phyloP scores from a whole-genome alignment of 1,140 invertebrate species.

The Dreissena polymorpha region DNA sequence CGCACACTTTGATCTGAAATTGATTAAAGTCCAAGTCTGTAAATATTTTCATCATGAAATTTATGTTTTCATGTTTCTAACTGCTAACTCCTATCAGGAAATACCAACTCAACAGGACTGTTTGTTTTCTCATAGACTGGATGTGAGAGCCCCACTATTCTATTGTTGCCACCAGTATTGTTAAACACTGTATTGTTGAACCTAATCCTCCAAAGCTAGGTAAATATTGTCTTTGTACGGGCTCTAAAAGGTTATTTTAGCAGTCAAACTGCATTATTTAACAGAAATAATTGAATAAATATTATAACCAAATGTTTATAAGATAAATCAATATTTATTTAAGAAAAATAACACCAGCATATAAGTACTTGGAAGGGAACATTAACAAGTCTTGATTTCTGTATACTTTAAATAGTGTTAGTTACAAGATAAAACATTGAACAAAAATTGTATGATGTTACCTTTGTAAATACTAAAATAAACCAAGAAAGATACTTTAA shows the following conservation, averaged over 20 bases:
- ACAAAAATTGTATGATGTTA: not conserved
- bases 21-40: not conserved
- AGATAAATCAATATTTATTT: constrained; percentile 48
- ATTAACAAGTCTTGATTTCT: not conserved
- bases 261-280: constrained; percentile 45
- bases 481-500: not conserved
- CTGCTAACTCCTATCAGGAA: constrained; percentile 9
- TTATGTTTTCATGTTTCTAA: constrained; percentile 1
- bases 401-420: not conserved
- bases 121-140: constrained; percentile 25
- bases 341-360: not conserved
- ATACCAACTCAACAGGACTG: constrained; percentile 19
- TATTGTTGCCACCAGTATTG: constrained; percentile 1
- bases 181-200: constrained; percentile 28
- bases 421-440: not conserved
- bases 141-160: constrained; percentile 21
- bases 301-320: constrained; percentile 31
- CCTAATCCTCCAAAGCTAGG: constrained; percentile 46
- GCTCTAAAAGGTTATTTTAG: constrained; percentile 48
- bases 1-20: not conserved
- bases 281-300: constrained; percentile 36
- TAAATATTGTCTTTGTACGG: constrained; percentile 45
- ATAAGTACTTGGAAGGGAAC: constrained; percentile 12
- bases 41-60: constrained; percentile 8
- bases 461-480: not conserved